These are phyloP conservation scores for Argyresthia albistria DNA, from an alignment of 2,888 invertebrate genomes.

Conservation along the genomic window DNA sequence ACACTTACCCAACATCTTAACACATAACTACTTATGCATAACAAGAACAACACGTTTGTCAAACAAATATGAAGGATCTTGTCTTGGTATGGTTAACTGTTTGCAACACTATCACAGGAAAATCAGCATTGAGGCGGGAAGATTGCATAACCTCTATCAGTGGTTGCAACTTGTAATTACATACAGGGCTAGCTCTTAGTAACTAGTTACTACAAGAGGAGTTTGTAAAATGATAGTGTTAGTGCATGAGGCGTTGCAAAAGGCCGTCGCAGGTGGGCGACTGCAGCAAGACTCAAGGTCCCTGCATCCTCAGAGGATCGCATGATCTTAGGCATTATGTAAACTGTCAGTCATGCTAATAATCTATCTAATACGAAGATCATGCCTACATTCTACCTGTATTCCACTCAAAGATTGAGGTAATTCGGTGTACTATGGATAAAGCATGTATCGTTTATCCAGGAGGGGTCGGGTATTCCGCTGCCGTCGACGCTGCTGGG, in stretches of 20 bases:
- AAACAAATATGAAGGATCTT: no score
- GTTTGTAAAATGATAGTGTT: conserved; percentile 30
- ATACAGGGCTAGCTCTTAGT: conserved; percentile 12
- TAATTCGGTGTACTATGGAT: background rate
- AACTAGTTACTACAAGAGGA: conserved; percentile 17
- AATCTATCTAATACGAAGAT: no score
- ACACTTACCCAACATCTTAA: no score
- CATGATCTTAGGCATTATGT: no score
- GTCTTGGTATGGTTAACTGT: no score
- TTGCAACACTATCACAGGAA: background rate
- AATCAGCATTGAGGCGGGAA: background rate
- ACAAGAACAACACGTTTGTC: no score
- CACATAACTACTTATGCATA: no score
- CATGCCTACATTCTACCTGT: background rate
- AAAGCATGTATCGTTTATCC: conserved; percentile 22
- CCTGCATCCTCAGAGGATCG: conserved; percentile 8
- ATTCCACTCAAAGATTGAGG: background rate
- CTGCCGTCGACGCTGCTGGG: conserved; percentile 21
- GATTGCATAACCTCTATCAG: conserved; percentile 6
- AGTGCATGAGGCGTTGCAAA: conserved; percentile 33
- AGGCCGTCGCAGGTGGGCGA: conserved; percentile 30
- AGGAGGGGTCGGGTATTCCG: conserved; percentile 38
- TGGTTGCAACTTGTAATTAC: conserved; percentile 7
- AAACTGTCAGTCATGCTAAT: background rate
- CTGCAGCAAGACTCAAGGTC: conserved; percentile 21